A percentile compares a stretch with the other conserved stretches of the same genome.
Conservation (phyloP, 2,797 vertebrate genomes). For the Phyllotis vaccarum region DNA sequence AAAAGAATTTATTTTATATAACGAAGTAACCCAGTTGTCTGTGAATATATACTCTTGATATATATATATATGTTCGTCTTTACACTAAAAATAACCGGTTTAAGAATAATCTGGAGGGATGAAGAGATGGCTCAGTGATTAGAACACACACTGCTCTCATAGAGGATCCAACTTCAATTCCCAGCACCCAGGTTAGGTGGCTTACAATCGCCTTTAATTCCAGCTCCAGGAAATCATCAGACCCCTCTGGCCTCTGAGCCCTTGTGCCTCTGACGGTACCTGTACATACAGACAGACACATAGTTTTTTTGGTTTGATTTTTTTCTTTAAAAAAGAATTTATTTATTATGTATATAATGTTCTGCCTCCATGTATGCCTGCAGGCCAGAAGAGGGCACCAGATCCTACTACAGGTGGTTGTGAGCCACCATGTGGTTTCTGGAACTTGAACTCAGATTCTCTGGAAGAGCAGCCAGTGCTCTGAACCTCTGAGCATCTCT, state of each 20-base stretch:
- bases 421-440: no score
- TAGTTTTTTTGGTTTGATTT: not conserved
- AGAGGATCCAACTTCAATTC: not conserved
- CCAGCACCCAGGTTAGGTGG: not conserved
- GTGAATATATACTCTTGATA: not conserved
- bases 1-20: constrained; percentile 7
- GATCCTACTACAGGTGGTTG: no score
- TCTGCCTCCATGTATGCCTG: no score
- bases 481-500: no score
- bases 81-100: constrained; percentile 28
- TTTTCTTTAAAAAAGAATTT: no score
- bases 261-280: not conserved
- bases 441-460: no score
- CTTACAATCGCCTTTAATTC: not conserved
- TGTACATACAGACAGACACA: not conserved
- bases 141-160: not conserved
- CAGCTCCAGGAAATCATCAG: no score
- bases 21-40: constrained; percentile 56
- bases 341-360: no score
- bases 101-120: not conserved
- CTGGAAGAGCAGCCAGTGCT: no score
- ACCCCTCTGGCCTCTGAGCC: not conserved
- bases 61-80: not conserved
- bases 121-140: not conserved
- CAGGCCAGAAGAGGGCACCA: no score